These are phyloP conservation scores for Stomatorhinus ivindoensis DNA, from an alignment of 2,113 vertebrate genomes.

Conservation along the genomic window DNA sequence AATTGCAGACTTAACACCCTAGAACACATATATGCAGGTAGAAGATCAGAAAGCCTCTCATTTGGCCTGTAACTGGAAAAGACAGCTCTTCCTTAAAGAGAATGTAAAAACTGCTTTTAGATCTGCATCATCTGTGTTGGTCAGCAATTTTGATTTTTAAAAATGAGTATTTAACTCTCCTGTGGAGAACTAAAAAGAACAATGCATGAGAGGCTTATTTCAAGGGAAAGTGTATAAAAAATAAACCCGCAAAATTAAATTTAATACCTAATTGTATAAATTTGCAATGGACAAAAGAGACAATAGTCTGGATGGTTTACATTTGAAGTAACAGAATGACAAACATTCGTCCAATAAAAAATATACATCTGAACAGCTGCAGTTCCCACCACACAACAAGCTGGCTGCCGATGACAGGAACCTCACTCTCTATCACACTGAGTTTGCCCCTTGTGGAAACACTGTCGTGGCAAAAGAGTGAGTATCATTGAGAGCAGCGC, in stretches of 20 bases:
- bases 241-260: not conserved
- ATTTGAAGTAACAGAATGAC: not conserved
- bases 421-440: not conserved
- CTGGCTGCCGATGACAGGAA: not conserved
- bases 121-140: not conserved
- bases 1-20: not conserved
- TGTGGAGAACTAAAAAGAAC: not conserved
- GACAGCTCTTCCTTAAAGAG: not conserved
- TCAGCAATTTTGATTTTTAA: not conserved
- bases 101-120: not conserved
- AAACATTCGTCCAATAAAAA: not conserved
- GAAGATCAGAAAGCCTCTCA: not conserved
- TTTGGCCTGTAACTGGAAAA: not conserved
- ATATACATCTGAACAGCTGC: not conserved
- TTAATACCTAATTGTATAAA: not conserved
- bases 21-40: not conserved
- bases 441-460: not conserved
- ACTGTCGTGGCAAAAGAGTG: no score
- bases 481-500: not conserved
- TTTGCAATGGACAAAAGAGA: not conserved
- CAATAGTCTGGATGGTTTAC: not conserved
- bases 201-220: not conserved
- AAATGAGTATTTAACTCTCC: not conserved
- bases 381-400: not conserved
- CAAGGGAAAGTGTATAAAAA: slow-evolving; percentile 6